Conservation (phyloP, 2,113 vertebrate species). For the Thermophis baileyi region DNA sequence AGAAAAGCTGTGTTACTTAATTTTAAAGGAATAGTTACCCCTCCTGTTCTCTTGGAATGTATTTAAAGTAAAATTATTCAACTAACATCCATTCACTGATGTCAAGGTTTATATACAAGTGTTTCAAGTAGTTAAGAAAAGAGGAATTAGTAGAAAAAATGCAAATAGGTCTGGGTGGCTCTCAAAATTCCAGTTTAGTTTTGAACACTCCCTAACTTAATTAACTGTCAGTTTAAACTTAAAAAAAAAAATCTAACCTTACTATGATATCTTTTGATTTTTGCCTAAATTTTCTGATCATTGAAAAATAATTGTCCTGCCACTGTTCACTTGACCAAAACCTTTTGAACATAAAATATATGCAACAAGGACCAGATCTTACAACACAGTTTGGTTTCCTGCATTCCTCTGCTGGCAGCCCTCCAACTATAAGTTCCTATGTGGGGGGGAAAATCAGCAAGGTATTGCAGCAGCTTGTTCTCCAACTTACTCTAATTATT, state of each 20-base stretch:
- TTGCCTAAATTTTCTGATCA: conserved; percentile 20
- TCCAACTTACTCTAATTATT: not conserved
- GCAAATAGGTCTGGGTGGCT: not conserved
- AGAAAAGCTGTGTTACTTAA: not conserved
- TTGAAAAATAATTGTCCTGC: conserved; percentile 13
- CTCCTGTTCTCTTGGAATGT: not conserved
- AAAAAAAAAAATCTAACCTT: not conserved
- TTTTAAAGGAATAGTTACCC: not conserved
- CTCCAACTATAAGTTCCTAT: conserved; percentile 20
- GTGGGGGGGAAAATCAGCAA: not conserved
- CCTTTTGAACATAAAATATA: conserved; percentile 12
- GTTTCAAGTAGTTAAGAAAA: not conserved
- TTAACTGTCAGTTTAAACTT: not conserved
- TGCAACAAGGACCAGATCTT: conserved; percentile 26
- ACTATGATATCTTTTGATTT: not conserved
- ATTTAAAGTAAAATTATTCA: not conserved
- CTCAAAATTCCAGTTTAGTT: not conserved
- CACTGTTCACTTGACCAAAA: conserved; percentile 8
- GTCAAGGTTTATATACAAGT: not conserved
- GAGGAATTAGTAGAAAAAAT: not conserved
- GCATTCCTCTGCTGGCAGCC: conserved; percentile 21
- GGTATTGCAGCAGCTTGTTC: conserved; percentile 12
- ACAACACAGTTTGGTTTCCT: conserved; percentile 34
- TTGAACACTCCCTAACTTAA: not conserved
- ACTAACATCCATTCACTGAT: not conserved